A percentile compares a stretch with the other conserved stretches of the same genome.
Conservation (phyloP, 1,140 invertebrate genomes). For the Pantala flavescens region DNA sequence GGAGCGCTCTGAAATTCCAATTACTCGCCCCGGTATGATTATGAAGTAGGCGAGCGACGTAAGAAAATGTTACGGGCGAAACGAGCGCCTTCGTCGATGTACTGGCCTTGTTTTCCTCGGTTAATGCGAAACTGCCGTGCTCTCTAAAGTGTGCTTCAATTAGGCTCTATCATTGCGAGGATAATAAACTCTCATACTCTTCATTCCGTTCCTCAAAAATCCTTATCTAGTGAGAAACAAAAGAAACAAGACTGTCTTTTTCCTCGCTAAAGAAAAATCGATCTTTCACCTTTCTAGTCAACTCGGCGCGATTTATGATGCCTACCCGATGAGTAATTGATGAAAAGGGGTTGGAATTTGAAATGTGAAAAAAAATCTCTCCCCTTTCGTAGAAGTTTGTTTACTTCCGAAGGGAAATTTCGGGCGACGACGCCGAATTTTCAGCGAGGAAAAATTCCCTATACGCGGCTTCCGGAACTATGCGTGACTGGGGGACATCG, state of each 20-base stretch:
- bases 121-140: too few relatives aligned
- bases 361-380: background rate
- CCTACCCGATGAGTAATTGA: background rate
- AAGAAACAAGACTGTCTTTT: too few relatives aligned
- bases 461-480: background rate
- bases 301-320: background rate
- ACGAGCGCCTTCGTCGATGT: too few relatives aligned
- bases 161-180: too few relatives aligned
- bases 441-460: background rate
- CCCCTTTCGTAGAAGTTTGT: background rate
- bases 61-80: too few relatives aligned
- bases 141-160: too few relatives aligned
- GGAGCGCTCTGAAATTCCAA: background rate
- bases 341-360: background rate
- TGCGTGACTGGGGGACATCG: background rate
- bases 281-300: too few relatives aligned
- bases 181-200: too few relatives aligned
- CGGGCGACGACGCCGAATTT: background rate
- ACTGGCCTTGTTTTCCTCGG: too few relatives aligned
- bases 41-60: background rate
- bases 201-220: too few relatives aligned
- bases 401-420: conserved; percentile 3
- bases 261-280: too few relatives aligned
- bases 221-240: too few relatives aligned
- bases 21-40: background rate